These are phyloP conservation scores for Drosophila prosaltans DNA, from an alignment of 1,140 invertebrate genomes.

Conservation along the genomic window DNA sequence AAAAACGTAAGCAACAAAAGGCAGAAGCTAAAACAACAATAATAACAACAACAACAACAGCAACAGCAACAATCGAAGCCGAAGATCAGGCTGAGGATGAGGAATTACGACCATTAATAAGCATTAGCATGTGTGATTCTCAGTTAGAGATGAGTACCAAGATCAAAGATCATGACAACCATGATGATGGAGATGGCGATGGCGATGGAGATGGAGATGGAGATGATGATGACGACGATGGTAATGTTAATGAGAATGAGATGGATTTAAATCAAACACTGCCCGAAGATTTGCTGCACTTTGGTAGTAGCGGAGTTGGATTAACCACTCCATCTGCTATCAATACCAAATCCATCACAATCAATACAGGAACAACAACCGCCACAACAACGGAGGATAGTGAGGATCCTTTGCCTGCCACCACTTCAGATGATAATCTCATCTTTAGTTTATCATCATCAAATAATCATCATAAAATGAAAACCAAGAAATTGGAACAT, in stretches of 20 bases:
- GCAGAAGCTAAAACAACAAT: too few species aligned
- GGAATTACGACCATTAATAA: conserved; percentile 66
- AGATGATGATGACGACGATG: neutral
- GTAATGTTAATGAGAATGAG: too few species aligned
- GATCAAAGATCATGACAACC: neutral
- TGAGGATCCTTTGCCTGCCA: conserved; percentile 73
- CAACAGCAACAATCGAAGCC: conserved; percentile 24
- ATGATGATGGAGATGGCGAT: neutral
- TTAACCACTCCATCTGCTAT: conserved; percentile 34
- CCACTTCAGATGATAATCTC: conserved; percentile 74
- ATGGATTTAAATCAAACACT: conserved; percentile 41
- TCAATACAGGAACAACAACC: neutral
- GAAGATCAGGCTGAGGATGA: conserved; percentile 49
- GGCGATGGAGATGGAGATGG: neutral
- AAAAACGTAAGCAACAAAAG: conserved; percentile 48
- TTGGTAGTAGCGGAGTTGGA: conserved; percentile 52
- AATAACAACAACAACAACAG: too few species aligned
- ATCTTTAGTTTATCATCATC: conserved; percentile 26
- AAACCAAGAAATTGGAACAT: conserved; percentile 79
- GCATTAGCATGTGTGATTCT: conserved; percentile 73
- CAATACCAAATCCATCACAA: conserved; percentile 32
- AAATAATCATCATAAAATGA: conserved; percentile 46
- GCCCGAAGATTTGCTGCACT: conserved; percentile 66
- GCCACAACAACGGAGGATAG: conserved; percentile 71
- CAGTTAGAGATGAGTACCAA: conserved; percentile 41